Evolutionary conservation across 2,797 vertebrate species (phyloP).

Genomic region (Echeneis naucrates): DNA sequence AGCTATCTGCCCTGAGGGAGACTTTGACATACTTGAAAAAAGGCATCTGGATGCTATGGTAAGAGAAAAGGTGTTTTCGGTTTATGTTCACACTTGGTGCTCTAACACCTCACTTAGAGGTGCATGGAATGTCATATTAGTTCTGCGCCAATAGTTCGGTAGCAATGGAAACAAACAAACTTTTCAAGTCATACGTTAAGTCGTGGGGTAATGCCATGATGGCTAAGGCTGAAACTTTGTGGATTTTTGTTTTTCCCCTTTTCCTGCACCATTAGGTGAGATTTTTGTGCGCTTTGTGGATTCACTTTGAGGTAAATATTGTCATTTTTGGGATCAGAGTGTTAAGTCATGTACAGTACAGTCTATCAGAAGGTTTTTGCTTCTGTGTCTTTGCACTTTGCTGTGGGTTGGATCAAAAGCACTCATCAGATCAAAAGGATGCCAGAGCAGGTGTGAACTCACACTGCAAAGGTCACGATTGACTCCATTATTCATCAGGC

Average conservation of each 20-base stretch:
- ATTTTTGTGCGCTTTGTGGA: slow-evolving; percentile 19
- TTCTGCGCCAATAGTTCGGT: slow-evolving; percentile 22
- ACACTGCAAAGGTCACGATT: slow-evolving; percentile 79
- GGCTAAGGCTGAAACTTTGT: slow-evolving; percentile 20
- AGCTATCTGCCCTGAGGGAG: not conserved
- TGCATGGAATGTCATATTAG: slow-evolving; percentile 46
- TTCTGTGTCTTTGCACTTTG: slow-evolving; percentile 50
- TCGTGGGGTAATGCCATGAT: not conserved
- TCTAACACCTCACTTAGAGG: slow-evolving; percentile 47
- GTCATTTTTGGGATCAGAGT: slow-evolving; percentile 61
- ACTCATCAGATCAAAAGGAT: slow-evolving; percentile 70
- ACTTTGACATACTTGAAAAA: slow-evolving; percentile 39
- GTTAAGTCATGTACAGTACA: slow-evolving; percentile 40
- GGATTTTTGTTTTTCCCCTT: not conserved
- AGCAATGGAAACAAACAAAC: slow-evolving; percentile 37
- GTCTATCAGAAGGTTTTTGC: slow-evolving; percentile 48
- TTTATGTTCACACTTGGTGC: slow-evolving; percentile 45
- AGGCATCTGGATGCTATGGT: slow-evolving; percentile 19
- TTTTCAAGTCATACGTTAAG: slow-evolving; percentile 22
- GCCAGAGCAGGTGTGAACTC: slow-evolving; percentile 68
- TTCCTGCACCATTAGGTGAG: not conserved
- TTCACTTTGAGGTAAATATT: slow-evolving; percentile 63
- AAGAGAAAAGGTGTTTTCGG: slow-evolving; percentile 44
- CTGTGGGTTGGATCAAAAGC: slow-evolving; percentile 76
- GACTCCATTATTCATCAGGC: slow-evolving; percentile 82